A percentile compares a stretch with the other conserved stretches of the same genome.
Evolutionary conservation across 2,113 vertebrate species (phyloP).

Genomic region (Gobiocypris rarus): DNA sequence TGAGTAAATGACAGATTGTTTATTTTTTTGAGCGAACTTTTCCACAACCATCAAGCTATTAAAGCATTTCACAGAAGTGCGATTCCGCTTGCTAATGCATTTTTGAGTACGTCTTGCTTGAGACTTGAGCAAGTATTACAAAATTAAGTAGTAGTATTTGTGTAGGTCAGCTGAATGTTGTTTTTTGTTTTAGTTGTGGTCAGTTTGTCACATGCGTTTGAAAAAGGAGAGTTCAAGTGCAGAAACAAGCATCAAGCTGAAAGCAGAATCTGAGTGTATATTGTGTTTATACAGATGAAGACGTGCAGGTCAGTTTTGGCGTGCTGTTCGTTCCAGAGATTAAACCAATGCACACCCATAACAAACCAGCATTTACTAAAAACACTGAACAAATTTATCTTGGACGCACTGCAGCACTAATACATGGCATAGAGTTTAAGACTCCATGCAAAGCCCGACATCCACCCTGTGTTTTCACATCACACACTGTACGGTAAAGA

Average conservation of each 20-base stretch:
- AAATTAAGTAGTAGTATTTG: neutral
- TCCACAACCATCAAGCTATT: no score
- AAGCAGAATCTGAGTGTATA: neutral
- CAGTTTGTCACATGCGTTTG: constrained; percentile 74
- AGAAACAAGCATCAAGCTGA: constrained; percentile 60
- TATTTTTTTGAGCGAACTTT: no score
- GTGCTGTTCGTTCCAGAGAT: constrained; percentile 34
- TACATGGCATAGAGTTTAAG: neutral
- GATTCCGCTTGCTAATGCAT: neutral
- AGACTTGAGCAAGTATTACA: constrained; percentile 38
- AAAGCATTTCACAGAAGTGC: no score
- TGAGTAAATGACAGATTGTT: neutral
- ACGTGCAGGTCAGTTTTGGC: constrained; percentile 15
- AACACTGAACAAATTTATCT: neutral
- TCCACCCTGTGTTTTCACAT: no score
- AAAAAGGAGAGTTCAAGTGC: constrained; percentile 57
- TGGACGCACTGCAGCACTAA: neutral
- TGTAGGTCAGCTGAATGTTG: constrained; percentile 62
- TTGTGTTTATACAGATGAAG: constrained; percentile 9
- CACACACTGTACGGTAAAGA: no score
- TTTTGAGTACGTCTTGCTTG: constrained; percentile 1
- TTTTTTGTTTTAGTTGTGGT: constrained; percentile 60
- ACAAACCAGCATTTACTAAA: no score
- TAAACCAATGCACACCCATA: constrained; percentile 20
- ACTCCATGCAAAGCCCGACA: neutral